Evolutionary conservation across 1,140 invertebrate species (phyloP).

Genomic region (Eufriesea mexicana): DNA sequence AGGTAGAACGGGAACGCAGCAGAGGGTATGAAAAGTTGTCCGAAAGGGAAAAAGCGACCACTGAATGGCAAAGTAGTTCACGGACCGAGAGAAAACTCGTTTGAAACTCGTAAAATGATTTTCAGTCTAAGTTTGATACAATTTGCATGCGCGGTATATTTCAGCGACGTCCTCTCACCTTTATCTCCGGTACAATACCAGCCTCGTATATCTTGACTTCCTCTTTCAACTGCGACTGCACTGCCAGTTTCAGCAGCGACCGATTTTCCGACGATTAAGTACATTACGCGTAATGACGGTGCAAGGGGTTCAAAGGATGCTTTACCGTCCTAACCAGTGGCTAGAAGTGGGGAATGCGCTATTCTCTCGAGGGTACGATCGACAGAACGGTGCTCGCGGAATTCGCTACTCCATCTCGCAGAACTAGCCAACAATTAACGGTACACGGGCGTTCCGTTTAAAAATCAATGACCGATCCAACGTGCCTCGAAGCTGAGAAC

Average conservation of each 20-base stretch:
- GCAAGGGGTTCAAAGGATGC: conserved; percentile 28
- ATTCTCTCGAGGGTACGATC: conserved; percentile 23
- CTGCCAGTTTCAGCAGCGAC: neutral
- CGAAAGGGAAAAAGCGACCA: neutral
- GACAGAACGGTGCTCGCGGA: conserved; percentile 22
- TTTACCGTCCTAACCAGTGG: neutral
- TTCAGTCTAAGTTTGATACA: conserved; percentile 35
- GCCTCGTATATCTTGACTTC: neutral
- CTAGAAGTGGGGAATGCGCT: neutral
- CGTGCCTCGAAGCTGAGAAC: too few relatives aligned
- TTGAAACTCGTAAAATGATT: conserved; percentile 47
- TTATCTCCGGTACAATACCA: neutral
- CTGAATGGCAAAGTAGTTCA: conserved; percentile 35
- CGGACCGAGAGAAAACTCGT: conserved; percentile 34
- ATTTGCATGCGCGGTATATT: conserved; percentile 40
- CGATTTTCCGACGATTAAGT: conserved; percentile 46
- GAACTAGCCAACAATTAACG: neutral
- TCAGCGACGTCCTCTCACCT: neutral
- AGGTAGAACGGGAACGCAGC: too few relatives aligned
- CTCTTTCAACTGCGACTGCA: neutral
- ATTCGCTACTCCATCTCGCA: neutral
- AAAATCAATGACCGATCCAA: conserved; percentile 21
- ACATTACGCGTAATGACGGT: conserved; percentile 39
- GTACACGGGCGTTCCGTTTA: neutral
- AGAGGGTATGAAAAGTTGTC: neutral